A percentile compares a stretch with the other conserved stretches of the same genome.
These are phyloP conservation scores for Nycticryphes semicollaris DNA, from an alignment of 2,113 vertebrate species.

Conservation along the genomic window DNA sequence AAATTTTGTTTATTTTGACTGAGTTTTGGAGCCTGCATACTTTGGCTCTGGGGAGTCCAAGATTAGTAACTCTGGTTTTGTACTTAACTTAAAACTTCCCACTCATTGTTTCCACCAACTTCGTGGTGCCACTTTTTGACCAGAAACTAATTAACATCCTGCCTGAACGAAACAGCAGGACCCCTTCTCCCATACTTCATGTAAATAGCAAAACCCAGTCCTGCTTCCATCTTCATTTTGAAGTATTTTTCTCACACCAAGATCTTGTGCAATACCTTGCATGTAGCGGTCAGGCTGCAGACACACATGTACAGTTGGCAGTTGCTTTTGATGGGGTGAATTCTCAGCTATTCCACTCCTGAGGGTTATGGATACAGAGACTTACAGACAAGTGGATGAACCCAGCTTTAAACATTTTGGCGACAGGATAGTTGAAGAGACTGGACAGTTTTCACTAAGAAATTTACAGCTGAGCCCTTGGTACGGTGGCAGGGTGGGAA, in stretches of 20 bases:
- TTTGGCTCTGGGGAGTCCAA: not conserved
- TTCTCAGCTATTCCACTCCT: not conserved
- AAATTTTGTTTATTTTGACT: not conserved
- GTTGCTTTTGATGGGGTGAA: not conserved
- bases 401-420: not conserved
- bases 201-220: not conserved
- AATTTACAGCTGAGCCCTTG: not conserved
- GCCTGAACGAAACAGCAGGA: not conserved
- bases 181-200: not conserved
- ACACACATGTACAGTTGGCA: rapidly evolving
- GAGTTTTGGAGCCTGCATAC: not conserved
- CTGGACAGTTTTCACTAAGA: not conserved
- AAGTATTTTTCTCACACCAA: not conserved
- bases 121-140: not conserved
- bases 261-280: not conserved
- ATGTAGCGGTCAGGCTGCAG: not conserved
- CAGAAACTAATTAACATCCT: not conserved
- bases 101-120: not conserved
- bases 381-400: not conserved
- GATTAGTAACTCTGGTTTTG: not conserved
- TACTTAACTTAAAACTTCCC: not conserved
- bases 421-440: not conserved
- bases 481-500: not conserved
- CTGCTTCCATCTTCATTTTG: not conserved
- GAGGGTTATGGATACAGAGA: not conserved